Conservation (phyloP, 2,113 vertebrate genomes). For the Brevimyrus niger region DNA sequence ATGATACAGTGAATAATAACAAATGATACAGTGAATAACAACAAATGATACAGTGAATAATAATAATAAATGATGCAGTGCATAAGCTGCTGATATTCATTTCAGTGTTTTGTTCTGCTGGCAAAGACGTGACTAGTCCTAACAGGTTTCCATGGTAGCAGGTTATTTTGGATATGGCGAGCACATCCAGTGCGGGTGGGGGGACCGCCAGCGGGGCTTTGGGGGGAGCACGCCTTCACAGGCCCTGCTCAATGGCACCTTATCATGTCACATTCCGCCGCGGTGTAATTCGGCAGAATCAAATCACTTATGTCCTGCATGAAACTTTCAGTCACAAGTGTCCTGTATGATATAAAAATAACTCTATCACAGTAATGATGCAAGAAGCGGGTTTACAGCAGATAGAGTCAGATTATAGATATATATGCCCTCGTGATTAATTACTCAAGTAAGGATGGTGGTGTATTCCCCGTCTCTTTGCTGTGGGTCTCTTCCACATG, state of each 20-base stretch:
- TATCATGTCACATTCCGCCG: not conserved
- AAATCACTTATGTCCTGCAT: not conserved
- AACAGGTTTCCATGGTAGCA: not conserved
- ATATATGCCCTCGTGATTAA: not conserved
- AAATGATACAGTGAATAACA: too few species aligned
- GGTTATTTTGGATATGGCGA: not conserved
- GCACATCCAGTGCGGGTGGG: not conserved
- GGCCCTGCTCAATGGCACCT: not conserved
- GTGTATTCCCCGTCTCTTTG: not conserved
- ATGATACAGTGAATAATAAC: too few species aligned
- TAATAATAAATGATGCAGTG: not conserved
- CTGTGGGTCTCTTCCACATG: not conserved
- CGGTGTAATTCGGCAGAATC: not conserved
- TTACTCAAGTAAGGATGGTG: not conserved
- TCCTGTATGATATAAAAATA: not conserved
- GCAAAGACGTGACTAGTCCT: not conserved
- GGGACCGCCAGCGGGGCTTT: not conserved
- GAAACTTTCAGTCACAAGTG: not conserved
- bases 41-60: too few species aligned
- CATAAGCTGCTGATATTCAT: not conserved
- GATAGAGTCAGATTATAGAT: not conserved
- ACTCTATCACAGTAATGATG: not conserved
- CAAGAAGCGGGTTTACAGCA: not conserved
- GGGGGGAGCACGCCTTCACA: not conserved
- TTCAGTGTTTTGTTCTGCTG: not conserved